phyloP scores from a whole-genome alignment of 2,888 invertebrate genomes.

The Melanostoma mellinum region DNA sequence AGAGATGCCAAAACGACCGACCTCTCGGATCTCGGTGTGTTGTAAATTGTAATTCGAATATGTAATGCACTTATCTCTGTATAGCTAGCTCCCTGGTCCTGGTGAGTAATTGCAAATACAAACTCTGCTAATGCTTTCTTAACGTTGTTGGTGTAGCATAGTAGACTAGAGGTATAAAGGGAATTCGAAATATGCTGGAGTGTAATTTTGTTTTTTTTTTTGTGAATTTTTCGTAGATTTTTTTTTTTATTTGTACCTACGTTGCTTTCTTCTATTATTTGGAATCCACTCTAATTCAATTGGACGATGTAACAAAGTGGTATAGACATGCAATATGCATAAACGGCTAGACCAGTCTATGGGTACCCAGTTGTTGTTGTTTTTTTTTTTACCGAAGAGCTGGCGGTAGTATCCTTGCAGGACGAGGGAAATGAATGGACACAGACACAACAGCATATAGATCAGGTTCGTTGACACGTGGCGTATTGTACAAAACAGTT shows the following conservation, averaged over 20 bases:
- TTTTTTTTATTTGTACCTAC: not conserved
- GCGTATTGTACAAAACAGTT: slow-evolving; percentile 54
- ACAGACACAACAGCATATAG: slow-evolving; percentile 20
- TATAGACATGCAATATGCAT: slow-evolving; percentile 57
- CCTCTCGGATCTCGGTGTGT: slow-evolving; percentile 18
- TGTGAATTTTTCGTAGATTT: slow-evolving; percentile 14
- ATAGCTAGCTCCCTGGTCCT: slow-evolving; percentile 40
- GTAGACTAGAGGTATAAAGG: not conserved
- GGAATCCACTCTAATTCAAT: slow-evolving; percentile 70
- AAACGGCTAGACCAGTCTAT: slow-evolving; percentile 39
- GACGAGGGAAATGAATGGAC: slow-evolving; percentile 1
- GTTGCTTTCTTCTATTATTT: slow-evolving; percentile 13
- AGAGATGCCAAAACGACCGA: not conserved
- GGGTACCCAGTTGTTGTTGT: slow-evolving; percentile 3
- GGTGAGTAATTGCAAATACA: slow-evolving; percentile 67
- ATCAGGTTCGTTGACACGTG: slow-evolving; percentile 69
- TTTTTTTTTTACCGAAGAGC: not conserved
- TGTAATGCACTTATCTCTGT: slow-evolving; percentile 62
- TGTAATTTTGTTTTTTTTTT: slow-evolving; percentile 25
- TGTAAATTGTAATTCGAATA: slow-evolving; percentile 62
- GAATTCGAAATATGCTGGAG: slow-evolving; percentile 33
- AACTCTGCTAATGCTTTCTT: slow-evolving; percentile 51
- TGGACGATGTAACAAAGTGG: slow-evolving; percentile 67
- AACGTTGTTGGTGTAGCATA: slow-evolving; percentile 2
- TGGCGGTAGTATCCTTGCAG: not conserved